Conservation (phyloP, 2,888 invertebrate species). For the Xestobium rufovillosum region DNA sequence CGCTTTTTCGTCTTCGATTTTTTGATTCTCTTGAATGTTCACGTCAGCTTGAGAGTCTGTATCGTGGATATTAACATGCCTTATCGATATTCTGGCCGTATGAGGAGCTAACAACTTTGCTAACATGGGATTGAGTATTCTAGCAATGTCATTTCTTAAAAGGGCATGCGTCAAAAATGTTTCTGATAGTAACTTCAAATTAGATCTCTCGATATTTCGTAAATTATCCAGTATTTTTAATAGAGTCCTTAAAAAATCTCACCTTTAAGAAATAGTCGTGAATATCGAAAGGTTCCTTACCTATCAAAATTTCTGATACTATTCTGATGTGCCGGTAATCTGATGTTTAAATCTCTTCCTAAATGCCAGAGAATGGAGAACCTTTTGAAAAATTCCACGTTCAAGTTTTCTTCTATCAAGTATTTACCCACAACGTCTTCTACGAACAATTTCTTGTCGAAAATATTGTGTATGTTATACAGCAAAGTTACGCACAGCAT, state of each 20-base stretch:
- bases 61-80: conserved; percentile 59
- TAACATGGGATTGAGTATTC: conserved; percentile 70
- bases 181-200: conserved; percentile 57
- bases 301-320: conserved; percentile 54
- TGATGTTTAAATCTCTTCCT: conserved; percentile 58
- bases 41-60: conserved; percentile 41
- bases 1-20: conserved; percentile 35
- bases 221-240: conserved; percentile 66
- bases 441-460: conserved; percentile 50
- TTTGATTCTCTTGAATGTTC: conserved; percentile 29
- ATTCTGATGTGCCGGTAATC: conserved; percentile 40
- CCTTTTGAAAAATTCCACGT: conserved; percentile 54
- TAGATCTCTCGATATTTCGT: conserved; percentile 49
- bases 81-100: conserved; percentile 74
- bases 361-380: conserved; percentile 70
- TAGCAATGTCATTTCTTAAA: conserved; percentile 66
- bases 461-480: conserved; percentile 70
- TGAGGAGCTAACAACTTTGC: conserved; percentile 68
- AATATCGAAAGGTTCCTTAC: conserved; percentile 33
- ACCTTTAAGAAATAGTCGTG: no score
- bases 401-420: conserved; percentile 42
- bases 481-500: conserved; percentile 61
- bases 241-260: conserved; percentile 55
- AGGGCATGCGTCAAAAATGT: conserved; percentile 70
- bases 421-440: conserved; percentile 59